Evolutionary conservation across 2,113 vertebrate species (phyloP), one percentile per base, ranked within the genome.

Genomic region (Boulengeromyrus knoepffleri): DNA sequence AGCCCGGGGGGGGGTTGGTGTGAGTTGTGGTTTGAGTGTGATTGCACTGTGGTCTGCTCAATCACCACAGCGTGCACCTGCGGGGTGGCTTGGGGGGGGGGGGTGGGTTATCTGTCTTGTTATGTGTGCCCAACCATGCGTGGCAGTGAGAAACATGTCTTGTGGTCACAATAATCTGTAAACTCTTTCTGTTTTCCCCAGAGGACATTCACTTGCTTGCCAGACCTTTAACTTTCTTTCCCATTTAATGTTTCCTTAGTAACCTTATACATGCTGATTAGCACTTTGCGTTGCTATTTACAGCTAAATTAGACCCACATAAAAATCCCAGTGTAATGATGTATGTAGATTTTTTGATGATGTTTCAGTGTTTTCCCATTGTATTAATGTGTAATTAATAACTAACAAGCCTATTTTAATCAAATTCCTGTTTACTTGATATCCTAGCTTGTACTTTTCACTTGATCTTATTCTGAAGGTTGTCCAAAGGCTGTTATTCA

Each of bases 1-100:
- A 31, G 85, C 95, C 95, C 94, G n/a, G 94, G 93, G 94, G 94
- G 95, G 94, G 0, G 47, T 39, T 85, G 5, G 46, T 70, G 62
- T 87, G 31, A 89, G 94, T 62, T 86, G 46, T 70, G 90, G 95
- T 97, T 96, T 96, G 94, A 94, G 94, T 96, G 45, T 31, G 5
- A 88, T 42, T 49, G 39, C 42, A 89, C 88, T 88, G 31, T 39
- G 52, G 88, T 88, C 88, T 85, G 50, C 88, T 90, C 89, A 52
- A 8, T 86, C 39, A 58, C 77, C 50, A 62, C 62, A 85, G 62
- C 95, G 93, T 91, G 53, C 87, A 88, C 47, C 49, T 88, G 87
- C 27, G 53, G 87, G 50, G 86, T 13, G 86, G 49, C 15, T 36
- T 21, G 21, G 24, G 58, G 58, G 7, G 21, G 56, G 24, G 56